Evolutionary conservation across 2,113 vertebrate species (phyloP).

Genomic region (Castor canadensis): DNA sequence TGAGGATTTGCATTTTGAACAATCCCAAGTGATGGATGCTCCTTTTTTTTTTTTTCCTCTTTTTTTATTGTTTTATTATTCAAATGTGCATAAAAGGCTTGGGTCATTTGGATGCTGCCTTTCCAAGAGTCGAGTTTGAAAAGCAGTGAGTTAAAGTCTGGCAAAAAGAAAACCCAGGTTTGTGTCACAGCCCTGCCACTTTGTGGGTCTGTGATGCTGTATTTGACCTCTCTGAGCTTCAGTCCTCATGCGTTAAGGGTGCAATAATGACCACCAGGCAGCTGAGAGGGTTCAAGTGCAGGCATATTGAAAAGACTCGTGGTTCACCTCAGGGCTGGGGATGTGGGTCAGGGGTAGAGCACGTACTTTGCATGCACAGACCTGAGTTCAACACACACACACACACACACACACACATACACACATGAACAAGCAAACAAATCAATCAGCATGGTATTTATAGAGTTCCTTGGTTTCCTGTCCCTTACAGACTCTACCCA

Average conservation of each 20-base stretch:
- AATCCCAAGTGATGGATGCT: neutral
- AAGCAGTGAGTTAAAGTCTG: neutral
- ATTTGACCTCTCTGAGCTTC: neutral
- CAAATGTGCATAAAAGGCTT: too few relatives aligned
- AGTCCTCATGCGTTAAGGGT: neutral
- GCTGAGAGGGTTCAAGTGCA: neutral
- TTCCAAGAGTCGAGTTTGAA: neutral
- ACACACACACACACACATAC: too few relatives aligned
- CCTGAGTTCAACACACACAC: neutral
- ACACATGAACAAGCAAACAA: neutral
- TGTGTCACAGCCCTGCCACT: neutral
- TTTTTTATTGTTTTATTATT: too few relatives aligned
- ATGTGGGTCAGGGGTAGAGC: neutral
- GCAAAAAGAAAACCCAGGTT: neutral
- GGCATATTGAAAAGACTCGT: neutral
- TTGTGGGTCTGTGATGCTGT: neutral
- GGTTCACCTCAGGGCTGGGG: neutral
- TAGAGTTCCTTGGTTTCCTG: neutral
- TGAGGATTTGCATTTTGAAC: constrained; percentile 24
- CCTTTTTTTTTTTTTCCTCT: too few relatives aligned
- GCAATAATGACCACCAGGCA: neutral
- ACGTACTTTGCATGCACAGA: neutral
- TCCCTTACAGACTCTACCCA: neutral
- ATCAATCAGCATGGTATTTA: neutral
- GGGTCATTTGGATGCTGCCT: neutral